phyloP scores from a whole-genome alignment of 2,113 vertebrate genomes.

The Pollachius pollachius region DNA sequence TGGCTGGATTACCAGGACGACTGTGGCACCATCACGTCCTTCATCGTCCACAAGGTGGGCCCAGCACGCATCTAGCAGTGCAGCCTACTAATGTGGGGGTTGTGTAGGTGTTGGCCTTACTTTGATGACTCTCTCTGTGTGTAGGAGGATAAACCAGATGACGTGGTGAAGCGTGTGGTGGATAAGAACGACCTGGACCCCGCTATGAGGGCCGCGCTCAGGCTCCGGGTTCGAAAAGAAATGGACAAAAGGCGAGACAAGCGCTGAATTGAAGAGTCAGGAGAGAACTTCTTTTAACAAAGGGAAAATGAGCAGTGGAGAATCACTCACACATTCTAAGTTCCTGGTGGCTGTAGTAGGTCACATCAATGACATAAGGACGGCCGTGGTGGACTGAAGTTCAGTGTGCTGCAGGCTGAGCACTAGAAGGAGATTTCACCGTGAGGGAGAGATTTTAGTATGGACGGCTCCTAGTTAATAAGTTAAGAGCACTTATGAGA shows the following conservation, averaged over 20 bases:
- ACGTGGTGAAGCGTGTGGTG: constrained; percentile 78
- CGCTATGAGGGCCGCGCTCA: constrained; percentile 80
- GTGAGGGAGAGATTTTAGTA: constrained; percentile 7
- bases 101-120: neutral
- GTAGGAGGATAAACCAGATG: constrained; percentile 82
- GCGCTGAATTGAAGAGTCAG: constrained; percentile 57
- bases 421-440: constrained; percentile 6
- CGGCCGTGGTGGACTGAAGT: constrained; percentile 8
- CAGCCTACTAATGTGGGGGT: neutral
- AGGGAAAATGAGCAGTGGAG: too few species aligned
- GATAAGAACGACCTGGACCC: constrained; percentile 79
- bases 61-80: neutral
- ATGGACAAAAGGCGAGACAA: constrained; percentile 81
- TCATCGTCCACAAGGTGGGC: constrained; percentile 86
- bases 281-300: neutral
- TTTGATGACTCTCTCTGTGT: neutral
- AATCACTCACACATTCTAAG: too few species aligned
- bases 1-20: constrained; percentile 90
- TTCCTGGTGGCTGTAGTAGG: neutral
- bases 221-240: constrained; percentile 78
- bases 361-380: constrained; percentile 6
- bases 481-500: constrained; percentile 15
- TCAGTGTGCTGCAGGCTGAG: constrained; percentile 19
- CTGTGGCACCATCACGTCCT: constrained; percentile 79
- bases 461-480: neutral